Evolutionary conservation across 1,140 invertebrate species (phyloP), one percentile per base, ranked within the genome.

Genomic region (Ganaspis sp.): DNA sequence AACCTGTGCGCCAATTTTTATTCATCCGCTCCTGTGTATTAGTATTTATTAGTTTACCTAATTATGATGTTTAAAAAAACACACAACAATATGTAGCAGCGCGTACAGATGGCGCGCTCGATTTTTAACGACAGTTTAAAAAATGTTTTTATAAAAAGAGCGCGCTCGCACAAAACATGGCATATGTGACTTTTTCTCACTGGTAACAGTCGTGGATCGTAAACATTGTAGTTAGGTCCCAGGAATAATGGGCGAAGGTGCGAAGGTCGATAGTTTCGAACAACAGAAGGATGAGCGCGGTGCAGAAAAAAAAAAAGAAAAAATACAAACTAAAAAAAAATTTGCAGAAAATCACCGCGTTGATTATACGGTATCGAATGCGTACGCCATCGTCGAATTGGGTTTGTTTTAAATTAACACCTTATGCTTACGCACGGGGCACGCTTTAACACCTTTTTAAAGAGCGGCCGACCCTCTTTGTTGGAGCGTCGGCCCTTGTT

Each of bases 321-420:
- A 54, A 54, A 21, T 23, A 23, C 29, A 64, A 64, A 64, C 4
- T 1, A 26, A 29, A 64, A 64, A 26, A 64, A 64, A 64, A 64
- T 29, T 64, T 64, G 23, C 54, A 26, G 54, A 72, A 85, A 87
- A 85, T 83, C 83, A 81, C 80, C 80, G 80, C 73, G 70, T 72
- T 87, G 85, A 87, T 87, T 87, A 85, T 73, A 87, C 72, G 82
- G 81, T 87, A 74, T 54, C 71, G 58, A 69, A 69, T 42, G 21
- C 40, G 34, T 38, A 53, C 45, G 75, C 74, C 75, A 71, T 74
- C 74, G 17, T 76, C 72, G 77, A 81, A 76, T 84, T 78, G 76
- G 82, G 85, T 88, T 87, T 88, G 86, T 87, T 88, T 88, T 88
- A 87, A 88, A 87, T 88, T 88, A 88, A 87, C 86, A 84, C 86